Conservation (phyloP, 2,113 vertebrate species). For the Andinoacara biseriatus region DNA sequence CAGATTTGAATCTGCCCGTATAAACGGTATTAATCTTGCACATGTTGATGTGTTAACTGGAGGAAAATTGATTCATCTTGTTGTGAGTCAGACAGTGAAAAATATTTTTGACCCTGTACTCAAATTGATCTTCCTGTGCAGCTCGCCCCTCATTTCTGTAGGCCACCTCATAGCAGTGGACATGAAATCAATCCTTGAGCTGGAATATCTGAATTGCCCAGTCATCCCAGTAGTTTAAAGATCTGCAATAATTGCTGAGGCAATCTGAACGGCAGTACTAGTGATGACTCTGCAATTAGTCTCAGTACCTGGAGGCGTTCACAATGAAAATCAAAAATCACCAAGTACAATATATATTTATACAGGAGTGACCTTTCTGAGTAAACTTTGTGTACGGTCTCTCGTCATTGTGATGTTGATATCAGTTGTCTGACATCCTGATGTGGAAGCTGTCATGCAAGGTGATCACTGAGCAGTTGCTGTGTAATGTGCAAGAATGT, state of each 20-base stretch:
- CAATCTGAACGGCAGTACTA: conserved; percentile 16
- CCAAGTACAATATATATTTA: background rate
- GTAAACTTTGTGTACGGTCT: background rate
- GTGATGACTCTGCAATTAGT: conserved; percentile 51
- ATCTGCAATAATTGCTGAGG: conserved; percentile 44
- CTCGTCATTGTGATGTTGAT: background rate
- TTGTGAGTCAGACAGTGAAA: background rate
- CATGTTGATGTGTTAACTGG: background rate
- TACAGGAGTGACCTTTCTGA: conserved; percentile 15
- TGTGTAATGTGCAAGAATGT: no score
- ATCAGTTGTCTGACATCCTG: background rate
- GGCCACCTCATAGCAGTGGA: conserved; percentile 25
- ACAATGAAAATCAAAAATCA: background rate
- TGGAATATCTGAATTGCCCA: conserved; percentile 43
- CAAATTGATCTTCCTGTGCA: conserved; percentile 28
- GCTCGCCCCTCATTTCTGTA: conserved; percentile 33
- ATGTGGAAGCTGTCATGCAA: background rate
- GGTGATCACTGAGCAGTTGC: background rate
- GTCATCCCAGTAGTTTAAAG: conserved; percentile 18
- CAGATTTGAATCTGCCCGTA: background rate
- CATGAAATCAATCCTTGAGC: conserved; percentile 51
- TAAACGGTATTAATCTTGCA: background rate
- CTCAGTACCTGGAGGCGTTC: conserved; percentile 24
- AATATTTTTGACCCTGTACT: conserved; percentile 14
- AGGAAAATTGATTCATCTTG: background rate